A percentile compares a stretch with the other conserved stretches of the same genome.
These are phyloP conservation scores for Euproctis similis DNA, from an alignment of 2,888 invertebrate genomes.

Conservation along the genomic window DNA sequence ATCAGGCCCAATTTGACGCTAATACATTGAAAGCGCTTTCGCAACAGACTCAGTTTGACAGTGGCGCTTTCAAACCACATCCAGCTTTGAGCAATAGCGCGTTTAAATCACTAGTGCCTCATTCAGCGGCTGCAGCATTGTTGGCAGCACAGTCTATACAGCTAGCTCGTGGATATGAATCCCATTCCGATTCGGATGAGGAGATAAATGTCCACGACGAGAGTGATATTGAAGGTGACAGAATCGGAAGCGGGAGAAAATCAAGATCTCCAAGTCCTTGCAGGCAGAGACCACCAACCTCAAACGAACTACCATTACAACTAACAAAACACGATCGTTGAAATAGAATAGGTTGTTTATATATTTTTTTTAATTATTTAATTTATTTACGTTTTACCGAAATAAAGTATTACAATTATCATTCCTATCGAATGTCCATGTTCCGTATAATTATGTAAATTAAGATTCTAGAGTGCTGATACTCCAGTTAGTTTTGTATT, in stretches of 20 bases:
- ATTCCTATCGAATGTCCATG: conserved; percentile 52
- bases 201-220: conserved; percentile 92
- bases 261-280: conserved; percentile 68
- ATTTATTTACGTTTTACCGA: conserved; percentile 41
- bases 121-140: conserved; percentile 78
- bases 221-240: conserved; percentile 78
- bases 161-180: conserved; percentile 64
- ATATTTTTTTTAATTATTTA: conserved; percentile 38
- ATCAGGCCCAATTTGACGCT: conserved; percentile 72
- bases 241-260: conserved; percentile 55
- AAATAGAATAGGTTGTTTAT: too few species aligned
- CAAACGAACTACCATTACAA: conserved; percentile 78
- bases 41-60: conserved; percentile 50
- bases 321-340: conserved; percentile 83
- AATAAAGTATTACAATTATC: conserved; percentile 48
- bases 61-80: conserved; percentile 58
- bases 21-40: conserved; percentile 72
- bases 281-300: conserved; percentile 36
- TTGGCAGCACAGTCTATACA: conserved; percentile 68
- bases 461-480: conserved; percentile 48
- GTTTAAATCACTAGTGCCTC: conserved; percentile 85
- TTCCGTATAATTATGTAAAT: conserved; percentile 59
- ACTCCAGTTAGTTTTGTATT: conserved; percentile 57
- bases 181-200: conserved; percentile 80
- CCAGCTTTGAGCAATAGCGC: conserved; percentile 87